Base-by-base conservation (phyloP, 2,113 vertebrate genomes). In the Ageneiosus marmoratus region DNA sequence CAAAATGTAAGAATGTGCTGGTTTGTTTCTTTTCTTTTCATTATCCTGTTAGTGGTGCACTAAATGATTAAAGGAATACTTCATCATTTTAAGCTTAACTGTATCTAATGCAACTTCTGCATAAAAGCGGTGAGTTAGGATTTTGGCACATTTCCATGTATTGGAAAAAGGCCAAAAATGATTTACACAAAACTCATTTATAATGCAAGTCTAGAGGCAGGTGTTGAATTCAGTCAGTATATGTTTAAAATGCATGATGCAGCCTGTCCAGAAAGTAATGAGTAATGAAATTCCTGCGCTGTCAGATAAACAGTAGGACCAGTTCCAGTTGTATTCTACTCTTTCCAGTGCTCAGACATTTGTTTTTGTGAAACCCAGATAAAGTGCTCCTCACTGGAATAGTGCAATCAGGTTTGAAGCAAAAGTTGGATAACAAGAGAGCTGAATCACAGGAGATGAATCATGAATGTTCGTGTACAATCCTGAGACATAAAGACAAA, bases 1-100 rank as follows among this genome's bases (percentile, higher is more conserved):
- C 90, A 90, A 75, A 91, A 86, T 73, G 69, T 83, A 69, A 67
- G 27, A 12, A 11, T 70, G 5, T 56, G 48, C 29, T 75, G 63
- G 11, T 44, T 56, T 58, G 12, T 63, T 63, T 32, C 4, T 63
- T 60, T 41, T 60, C 10, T 27, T 27, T 60, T 27, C 11, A 2
- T 60, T 63, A 15, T 32, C 27, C 27, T 16, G 27, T 27, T 16
- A 29, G 32, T 15, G 8, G 27, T 5, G 27, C 27, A 7, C 13
- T 29, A 12, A 16, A 62, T 3, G 15, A 62, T 29, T 15, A 62
- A 62, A 62, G 58, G 58, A 62, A 29, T 13, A 55, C 53, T 22
- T 20, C 20, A 24, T 53, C 22, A 2, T 76, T 58, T 44, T 60
- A 1, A 32, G 62, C 32, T 65, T 34, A 34, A 0, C 16, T 37